phyloP scores from a whole-genome alignment of 2,797 vertebrate genomes.

The Cephalopachus bancanus region DNA sequence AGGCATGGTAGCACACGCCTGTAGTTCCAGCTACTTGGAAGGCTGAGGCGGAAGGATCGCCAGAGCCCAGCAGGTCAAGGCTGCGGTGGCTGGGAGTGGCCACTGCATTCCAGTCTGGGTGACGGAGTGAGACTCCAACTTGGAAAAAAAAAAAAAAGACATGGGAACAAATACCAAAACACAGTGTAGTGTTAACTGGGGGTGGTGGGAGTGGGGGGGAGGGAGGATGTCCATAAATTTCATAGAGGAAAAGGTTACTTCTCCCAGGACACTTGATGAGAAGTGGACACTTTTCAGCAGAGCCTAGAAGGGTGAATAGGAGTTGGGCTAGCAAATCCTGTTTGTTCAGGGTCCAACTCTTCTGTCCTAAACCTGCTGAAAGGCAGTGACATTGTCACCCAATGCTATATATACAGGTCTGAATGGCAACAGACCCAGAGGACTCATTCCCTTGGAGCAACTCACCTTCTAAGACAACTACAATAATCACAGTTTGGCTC shows the following conservation, averaged over 20 bases:
- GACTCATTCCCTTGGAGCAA: neutral
- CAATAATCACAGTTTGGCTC: no score
- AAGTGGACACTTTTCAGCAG: neutral
- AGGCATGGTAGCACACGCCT: no score
- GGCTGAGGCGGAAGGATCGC: no score
- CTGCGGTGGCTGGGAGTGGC: no score
- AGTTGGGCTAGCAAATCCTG: neutral
- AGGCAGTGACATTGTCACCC: neutral
- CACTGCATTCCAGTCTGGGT: no score
- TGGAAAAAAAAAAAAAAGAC: neutral
- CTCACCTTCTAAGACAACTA: neutral
- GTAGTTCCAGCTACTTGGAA: no score
- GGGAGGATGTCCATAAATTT: neutral
- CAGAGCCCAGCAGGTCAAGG: no score
- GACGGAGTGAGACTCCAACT: no score
- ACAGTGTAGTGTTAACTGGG: neutral
- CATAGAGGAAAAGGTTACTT: neutral
- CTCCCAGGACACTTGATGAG: neutral
- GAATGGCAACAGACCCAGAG: neutral
- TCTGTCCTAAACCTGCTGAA: neutral
- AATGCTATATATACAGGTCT: neutral
- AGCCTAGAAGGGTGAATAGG: neutral
- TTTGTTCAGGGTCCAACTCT: neutral
- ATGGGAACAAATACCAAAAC: neutral
- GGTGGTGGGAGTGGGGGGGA: neutral